Conservation (phyloP, 2,113 vertebrate species). For the Barnardius zonarius region DNA sequence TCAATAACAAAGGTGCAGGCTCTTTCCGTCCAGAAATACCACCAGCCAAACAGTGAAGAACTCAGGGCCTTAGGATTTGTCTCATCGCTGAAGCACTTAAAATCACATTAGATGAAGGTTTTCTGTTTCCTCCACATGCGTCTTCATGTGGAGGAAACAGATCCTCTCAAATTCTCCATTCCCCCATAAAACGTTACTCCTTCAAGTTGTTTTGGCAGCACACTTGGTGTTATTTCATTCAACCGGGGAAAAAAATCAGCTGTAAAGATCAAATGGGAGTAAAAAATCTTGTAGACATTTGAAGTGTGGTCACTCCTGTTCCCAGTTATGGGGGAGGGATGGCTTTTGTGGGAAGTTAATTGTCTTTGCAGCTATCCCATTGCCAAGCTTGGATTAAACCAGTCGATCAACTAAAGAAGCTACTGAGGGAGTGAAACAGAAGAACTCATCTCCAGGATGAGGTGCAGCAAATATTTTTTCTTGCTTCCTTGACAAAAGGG, state of each 20-base stretch:
- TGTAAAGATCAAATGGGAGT: background rate
- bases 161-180: background rate
- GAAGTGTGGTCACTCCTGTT: background rate
- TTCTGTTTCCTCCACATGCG: background rate
- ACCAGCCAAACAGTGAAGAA: background rate
- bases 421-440: background rate
- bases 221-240: background rate
- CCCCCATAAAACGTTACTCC: background rate
- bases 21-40: background rate
- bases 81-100: background rate
- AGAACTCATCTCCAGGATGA: background rate
- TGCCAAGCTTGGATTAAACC: background rate
- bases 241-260: background rate
- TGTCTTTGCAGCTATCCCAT: background rate
- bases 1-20: background rate
- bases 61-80: background rate
- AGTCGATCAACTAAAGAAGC: background rate
- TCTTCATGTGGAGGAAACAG: background rate
- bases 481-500: background rate
- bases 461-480: background rate
- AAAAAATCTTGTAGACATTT: background rate
- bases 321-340: background rate
- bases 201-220: background rate
- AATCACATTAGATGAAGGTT: background rate
- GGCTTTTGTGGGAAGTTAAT: background rate